Base-by-base conservation (phyloP, 30 jellyfish, hydroid and myxozoan species). In the Cassiopea andromeda region DNA sequence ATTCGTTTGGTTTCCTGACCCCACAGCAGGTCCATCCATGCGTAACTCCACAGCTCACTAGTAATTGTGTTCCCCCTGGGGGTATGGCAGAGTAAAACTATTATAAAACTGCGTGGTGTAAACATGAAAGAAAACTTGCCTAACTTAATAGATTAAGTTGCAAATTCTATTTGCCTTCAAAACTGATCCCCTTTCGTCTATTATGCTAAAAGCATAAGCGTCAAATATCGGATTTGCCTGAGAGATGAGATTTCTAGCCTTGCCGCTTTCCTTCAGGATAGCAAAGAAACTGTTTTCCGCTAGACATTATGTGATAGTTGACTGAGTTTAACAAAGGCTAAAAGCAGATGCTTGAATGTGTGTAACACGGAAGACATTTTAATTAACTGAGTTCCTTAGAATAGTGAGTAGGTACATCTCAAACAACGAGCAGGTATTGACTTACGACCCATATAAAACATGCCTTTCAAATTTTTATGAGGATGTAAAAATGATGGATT, bases 31-130 rank as follows among this genome's bases (percentile, higher is more conserved):
- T 70, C 27, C 54, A 70, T 10, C 50, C 79, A 70, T 70, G 79
- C 79, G 79, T 70, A 70, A 70, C 54, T 14, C 79, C 79, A 70
- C 79, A 70, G 49, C 15, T 70, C 50, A 70, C 79, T 70, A 14
- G 79, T 18, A 54, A 10, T 6, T 54, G 2, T 54, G 38, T 70
- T 70, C 57, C 79, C 27, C 27, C 57, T 70, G 38, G 38, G 38
- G 38, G 64, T 54, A 10, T 54, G 64, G 64, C 7, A 54, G 64
- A 54, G 12, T 10, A 54, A 54, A 54, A 54, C 12, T 54, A 27
- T 27, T 54, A 6, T 54, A 6, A 54, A 54, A 3, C 12, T 54
- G 10, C 12, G 12, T 54, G 12, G 64, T 54, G 10, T 54, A 64
- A 58, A 4, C 15, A 64, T 17, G 15, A 64, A 9, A 7, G 43